Base-by-base conservation (phyloP, 2,888 invertebrate genomes). In the Euphydryas editha region DNA sequence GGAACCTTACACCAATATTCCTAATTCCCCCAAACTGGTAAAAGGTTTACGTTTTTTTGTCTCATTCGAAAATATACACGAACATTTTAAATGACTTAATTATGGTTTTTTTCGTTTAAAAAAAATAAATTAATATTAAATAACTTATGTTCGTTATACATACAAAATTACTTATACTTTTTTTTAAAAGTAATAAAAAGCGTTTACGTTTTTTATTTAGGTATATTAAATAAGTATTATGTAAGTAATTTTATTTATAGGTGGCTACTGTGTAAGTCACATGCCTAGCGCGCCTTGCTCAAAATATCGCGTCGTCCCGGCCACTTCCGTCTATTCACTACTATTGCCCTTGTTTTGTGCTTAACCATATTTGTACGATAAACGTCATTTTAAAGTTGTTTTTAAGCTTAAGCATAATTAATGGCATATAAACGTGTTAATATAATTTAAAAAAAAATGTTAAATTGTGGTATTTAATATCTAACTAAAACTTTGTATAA, bases 281-380 rank as follows among this genome's bases (percentile, higher is more conserved):
- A 84, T 85, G 76, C 81, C 70, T 78, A 77, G 81, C 85, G 83
- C 82, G 85, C 83, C 84, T 81, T 79, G 85, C 89, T 90, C 84
- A 85, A 91, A 91, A 90, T 90, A 91, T 86, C 88, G 82, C 83
- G 81, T 80, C 84, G 83, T 82, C 82, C 81, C 76, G 86, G 81
- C 85, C 81, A 90, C 90, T 90, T 90, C 90, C 90, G 89, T 83
- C 81, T 87, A 88, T 91, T 87, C 85, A 85, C 66, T 77, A 76
- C 71, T 74, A 69, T 75, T 78, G 78, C 72, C 47, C 61, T 62
- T 60, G 59, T 49, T 49, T 24, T 69, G 67, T 57, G 51, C 56
- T 67, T 68, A 61, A 61, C 51, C 70, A 69, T 65, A 68, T 60
- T 65, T 51, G 51, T 55, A 57, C 65, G 64, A 58, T 54, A 39